phyloP scores from a whole-genome alignment of 2,797 vertebrate species.

The Cossypha niveicapilla region DNA sequence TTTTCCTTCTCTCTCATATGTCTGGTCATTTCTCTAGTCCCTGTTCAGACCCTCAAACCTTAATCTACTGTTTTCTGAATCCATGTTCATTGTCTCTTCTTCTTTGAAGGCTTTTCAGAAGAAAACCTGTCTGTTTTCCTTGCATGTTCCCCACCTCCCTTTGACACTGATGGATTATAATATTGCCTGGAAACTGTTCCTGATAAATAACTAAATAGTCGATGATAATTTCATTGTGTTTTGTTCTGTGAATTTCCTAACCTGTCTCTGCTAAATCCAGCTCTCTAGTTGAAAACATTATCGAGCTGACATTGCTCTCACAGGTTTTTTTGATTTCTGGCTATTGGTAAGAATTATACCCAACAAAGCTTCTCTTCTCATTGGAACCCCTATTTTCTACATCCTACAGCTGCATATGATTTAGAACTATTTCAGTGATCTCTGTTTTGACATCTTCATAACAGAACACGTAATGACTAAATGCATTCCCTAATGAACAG shows the following conservation, averaged over 20 bases:
- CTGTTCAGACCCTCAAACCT: neutral
- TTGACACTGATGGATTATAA: neutral
- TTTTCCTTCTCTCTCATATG: neutral
- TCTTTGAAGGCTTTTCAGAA: neutral
- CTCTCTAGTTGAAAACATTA: neutral
- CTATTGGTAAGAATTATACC: neutral
- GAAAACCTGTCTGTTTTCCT: neutral
- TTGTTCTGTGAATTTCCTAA: neutral
- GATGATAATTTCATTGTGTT: neutral
- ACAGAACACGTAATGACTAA: conserved; percentile 11
- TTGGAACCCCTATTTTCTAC: neutral
- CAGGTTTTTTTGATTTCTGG: neutral
- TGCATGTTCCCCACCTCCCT: neutral
- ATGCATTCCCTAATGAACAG: conserved; percentile 9
- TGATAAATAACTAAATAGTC: neutral
- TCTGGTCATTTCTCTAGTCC: neutral
- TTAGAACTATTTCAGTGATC: neutral
- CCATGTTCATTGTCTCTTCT: neutral
- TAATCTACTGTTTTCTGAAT: neutral
- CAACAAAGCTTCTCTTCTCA: neutral
- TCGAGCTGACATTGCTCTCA: neutral
- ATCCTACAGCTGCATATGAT: conserved; percentile 11
- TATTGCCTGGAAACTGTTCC: neutral
- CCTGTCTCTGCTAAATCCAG: conserved; percentile 9
- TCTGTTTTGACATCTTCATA: conserved; percentile 9